A percentile compares a stretch with the other conserved stretches of the same genome.
phyloP scores from a whole-genome alignment of 2,888 invertebrate species.

The Clusia tigrina region DNA sequence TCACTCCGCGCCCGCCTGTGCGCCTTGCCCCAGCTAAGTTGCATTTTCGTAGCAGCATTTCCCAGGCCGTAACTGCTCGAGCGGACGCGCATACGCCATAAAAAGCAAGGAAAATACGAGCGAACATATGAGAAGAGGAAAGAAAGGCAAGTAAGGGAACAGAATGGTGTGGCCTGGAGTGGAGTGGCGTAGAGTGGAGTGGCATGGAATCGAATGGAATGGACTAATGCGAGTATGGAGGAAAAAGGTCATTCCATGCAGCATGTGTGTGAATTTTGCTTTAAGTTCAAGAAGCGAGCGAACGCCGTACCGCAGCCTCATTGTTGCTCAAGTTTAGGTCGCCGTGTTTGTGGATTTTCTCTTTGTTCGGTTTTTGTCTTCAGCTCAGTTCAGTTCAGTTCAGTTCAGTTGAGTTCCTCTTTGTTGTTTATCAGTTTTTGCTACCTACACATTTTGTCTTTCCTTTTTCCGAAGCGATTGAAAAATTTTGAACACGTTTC shows the following conservation, averaged over 20 bases:
- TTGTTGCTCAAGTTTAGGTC: background rate
- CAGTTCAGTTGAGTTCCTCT: too few species aligned
- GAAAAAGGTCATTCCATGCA: slow-evolving; percentile 27
- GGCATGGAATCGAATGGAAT: too few species aligned
- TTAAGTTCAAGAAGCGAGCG: slow-evolving; percentile 14
- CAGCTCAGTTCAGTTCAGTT: background rate
- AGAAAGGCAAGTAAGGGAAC: background rate
- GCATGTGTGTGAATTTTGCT: background rate
- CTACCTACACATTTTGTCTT: slow-evolving; percentile 39
- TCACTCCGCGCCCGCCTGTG: too few species aligned
- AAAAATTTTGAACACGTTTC: slow-evolving; percentile 45
- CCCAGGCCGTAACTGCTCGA: background rate
- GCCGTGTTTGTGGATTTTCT: background rate
- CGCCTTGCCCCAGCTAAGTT: too few species aligned
- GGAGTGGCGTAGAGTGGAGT: too few species aligned
- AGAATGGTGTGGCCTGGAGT: too few species aligned
- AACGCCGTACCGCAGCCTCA: too few species aligned
- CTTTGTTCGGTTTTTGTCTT: slow-evolving; percentile 8
- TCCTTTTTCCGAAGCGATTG: slow-evolving; percentile 28
- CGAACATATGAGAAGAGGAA: background rate
- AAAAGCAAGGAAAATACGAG: background rate
- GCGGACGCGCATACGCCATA: background rate
- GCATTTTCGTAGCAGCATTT: background rate
- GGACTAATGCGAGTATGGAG: slow-evolving; percentile 35
- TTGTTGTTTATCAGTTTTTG: slow-evolving; percentile 17